Evolutionary conservation across 2,888 invertebrate species (phyloP).

Genomic region (Drosophila atroscutellata): DNA sequence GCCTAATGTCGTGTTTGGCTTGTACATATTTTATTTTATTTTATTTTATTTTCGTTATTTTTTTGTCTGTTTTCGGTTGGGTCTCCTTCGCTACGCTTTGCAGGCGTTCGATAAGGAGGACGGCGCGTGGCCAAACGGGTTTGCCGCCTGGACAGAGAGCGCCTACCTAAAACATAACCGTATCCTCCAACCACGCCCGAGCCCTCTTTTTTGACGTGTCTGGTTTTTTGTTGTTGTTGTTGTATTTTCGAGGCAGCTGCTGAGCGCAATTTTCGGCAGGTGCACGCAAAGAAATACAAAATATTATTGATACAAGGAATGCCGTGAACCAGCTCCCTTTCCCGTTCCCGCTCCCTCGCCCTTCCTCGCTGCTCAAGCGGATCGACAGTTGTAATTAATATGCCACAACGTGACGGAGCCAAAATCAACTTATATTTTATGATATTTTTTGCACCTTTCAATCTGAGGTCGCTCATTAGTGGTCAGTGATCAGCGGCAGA

Average conservation of each 20-base stretch:
- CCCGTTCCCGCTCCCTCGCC: neutral
- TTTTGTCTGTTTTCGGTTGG: neutral
- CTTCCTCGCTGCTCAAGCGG: slow-evolving; percentile 6
- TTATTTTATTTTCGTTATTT: slow-evolving; percentile 9
- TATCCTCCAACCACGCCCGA: slow-evolving; percentile 5
- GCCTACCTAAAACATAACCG: slow-evolving; percentile 11
- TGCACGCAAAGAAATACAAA: slow-evolving; percentile 61
- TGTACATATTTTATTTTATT: slow-evolving; percentile 22
- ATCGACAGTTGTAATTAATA: slow-evolving; percentile 66
- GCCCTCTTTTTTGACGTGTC: slow-evolving; percentile 16
- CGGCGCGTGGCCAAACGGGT: slow-evolving; percentile 61
- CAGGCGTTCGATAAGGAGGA: slow-evolving; percentile 41
- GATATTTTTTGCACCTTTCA: slow-evolving; percentile 69
- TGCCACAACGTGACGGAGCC: slow-evolving; percentile 32
- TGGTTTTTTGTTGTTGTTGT: slow-evolving; percentile 13
- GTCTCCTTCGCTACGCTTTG: slow-evolving; percentile 32
- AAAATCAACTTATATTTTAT: slow-evolving; percentile 44
- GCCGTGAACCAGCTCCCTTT: slow-evolving; percentile 20
- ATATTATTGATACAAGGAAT: slow-evolving; percentile 61
- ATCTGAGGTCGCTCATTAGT: slow-evolving; percentile 54
- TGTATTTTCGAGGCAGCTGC: slow-evolving; percentile 43
- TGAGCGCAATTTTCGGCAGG: slow-evolving; percentile 66
- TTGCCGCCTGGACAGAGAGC: slow-evolving; percentile 18
- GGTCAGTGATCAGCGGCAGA: slow-evolving; percentile 41
- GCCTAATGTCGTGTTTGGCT: slow-evolving; percentile 61